Conservation (phyloP, 2,888 invertebrate species). For the Mesorhabditis belari region DNA sequence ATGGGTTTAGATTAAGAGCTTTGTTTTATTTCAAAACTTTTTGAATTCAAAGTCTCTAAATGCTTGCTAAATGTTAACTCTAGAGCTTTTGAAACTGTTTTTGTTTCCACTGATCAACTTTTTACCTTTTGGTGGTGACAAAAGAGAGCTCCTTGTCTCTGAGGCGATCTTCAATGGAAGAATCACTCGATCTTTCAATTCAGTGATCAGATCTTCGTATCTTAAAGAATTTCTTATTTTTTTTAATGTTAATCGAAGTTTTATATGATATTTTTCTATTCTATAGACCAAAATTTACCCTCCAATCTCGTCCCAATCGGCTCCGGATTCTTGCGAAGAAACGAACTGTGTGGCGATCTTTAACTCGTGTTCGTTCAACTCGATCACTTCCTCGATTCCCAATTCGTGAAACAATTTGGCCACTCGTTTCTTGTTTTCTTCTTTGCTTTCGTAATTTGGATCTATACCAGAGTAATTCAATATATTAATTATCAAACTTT, state of each 20-base stretch:
- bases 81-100: no score
- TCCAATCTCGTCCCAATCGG: conserved; percentile 36
- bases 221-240: conserved; percentile 11
- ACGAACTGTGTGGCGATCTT: conserved; percentile 42
- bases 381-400: conserved; percentile 25
- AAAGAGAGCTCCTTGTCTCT: conserved; percentile 12
- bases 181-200: conserved; percentile 44
- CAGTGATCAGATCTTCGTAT: conserved; percentile 33
- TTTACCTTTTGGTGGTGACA: conserved; percentile 19
- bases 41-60: not conserved
- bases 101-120: no score
- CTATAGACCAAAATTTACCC: not conserved
- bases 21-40: conserved; percentile 1
- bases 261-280: not conserved
- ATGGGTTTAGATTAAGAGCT: not conserved
- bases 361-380: conserved; percentile 46
- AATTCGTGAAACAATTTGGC: conserved; percentile 30
- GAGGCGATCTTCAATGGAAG: conserved; percentile 34
- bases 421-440: conserved; percentile 39
- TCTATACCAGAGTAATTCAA: no score
- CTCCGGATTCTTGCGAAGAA: conserved; percentile 27
- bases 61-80: no score
- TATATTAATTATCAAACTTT: no score
- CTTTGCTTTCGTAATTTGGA: conserved; percentile 28
- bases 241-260: not conserved